Base-by-base conservation (phyloP, 37 sponge, comb jelly and placozoan species). In the Mnemiopsis leidyi region DNA sequence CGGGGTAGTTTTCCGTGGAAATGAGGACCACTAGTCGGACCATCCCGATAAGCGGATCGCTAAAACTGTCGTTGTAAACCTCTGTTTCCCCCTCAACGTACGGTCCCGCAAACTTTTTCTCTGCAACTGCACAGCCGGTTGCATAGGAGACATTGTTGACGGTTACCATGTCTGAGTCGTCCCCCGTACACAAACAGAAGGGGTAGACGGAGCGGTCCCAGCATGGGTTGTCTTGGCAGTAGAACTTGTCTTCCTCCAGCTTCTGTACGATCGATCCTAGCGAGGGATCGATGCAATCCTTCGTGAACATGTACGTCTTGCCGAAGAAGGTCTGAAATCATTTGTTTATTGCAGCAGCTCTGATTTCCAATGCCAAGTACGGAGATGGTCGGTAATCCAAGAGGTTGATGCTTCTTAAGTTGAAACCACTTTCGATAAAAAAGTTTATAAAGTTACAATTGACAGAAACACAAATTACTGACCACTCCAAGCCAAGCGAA, bases 1-100 rank as follows among this genome's bases (percentile, higher is more conserved):
- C 90, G 0, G 90, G 90, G 25, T 85, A 85, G 48, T 85, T 85
- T 28, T 85, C 90, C 24, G 90, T 85, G 23, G 90, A 85, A 25
- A 85, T 85, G 1, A 85, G 90, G 1, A 85, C 90, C 24, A 85
- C 36, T 1, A 85, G 30, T 26, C 90, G 90, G n/a, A 85, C 90
- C 40, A 40, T 85, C 2, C 36, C 90, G 3, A 40, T 40, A 2
- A 85, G 61, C 20, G 61, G 40, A 85, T 85, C 36, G 25, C 38
- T 33, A 85, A 85, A 85, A 21, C 79, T 77, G 36, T 9, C 18
- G 79, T 77, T 77, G 35, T 77, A 77, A 26, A 32, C 36, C 33
- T 26, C 79, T 34, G 79, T 77, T 77, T 77, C 79, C 36, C 32
- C 79, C 32, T 77, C 32, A 9, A 77, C 32, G 36, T 77, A 77